These are phyloP conservation scores for Podarcis siculus DNA, from an alignment of 2,797 vertebrate species.

Conservation along the genomic window DNA sequence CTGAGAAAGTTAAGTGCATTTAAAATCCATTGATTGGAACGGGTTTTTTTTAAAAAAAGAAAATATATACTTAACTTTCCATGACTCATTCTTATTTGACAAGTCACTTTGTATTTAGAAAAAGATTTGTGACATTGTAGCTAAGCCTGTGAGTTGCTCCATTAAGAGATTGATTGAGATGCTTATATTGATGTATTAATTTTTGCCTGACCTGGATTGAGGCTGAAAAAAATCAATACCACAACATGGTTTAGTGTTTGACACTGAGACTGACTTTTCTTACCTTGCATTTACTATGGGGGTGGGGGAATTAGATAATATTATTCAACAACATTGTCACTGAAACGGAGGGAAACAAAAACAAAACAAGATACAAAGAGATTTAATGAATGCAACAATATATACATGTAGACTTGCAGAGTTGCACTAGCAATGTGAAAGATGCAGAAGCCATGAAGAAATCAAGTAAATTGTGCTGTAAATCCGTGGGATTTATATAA, in stretches of 20 bases:
- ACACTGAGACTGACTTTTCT: slow-evolving; percentile 46
- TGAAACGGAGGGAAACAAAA: background rate
- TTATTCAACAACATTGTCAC: background rate
- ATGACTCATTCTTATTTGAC: background rate
- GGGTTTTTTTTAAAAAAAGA: background rate
- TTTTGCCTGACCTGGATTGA: slow-evolving; percentile 53
- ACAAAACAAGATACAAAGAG: background rate
- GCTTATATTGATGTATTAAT: slow-evolving; percentile 56
- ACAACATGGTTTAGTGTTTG: slow-evolving; percentile 43
- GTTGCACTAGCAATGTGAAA: background rate
- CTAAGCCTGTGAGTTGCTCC: slow-evolving; percentile 39
- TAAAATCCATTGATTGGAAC: slow-evolving; percentile 1
- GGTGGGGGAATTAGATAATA: background rate
- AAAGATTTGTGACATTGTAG: slow-evolving; percentile 14
- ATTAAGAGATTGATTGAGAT: slow-evolving; percentile 43
- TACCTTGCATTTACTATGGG: slow-evolving; percentile 33
- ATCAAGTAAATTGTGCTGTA: background rate
- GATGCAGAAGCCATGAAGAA: background rate
- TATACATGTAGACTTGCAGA: background rate
- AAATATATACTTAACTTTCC: background rate
- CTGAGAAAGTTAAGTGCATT: background rate
- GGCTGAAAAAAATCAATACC: slow-evolving; percentile 63
- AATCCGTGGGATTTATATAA: background rate
- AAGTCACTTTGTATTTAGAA: slow-evolving; percentile 23
- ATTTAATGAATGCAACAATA: background rate